These are phyloP conservation scores for Ligdia adustata DNA, from an alignment of 2,888 invertebrate genomes.

Conservation along the genomic window DNA sequence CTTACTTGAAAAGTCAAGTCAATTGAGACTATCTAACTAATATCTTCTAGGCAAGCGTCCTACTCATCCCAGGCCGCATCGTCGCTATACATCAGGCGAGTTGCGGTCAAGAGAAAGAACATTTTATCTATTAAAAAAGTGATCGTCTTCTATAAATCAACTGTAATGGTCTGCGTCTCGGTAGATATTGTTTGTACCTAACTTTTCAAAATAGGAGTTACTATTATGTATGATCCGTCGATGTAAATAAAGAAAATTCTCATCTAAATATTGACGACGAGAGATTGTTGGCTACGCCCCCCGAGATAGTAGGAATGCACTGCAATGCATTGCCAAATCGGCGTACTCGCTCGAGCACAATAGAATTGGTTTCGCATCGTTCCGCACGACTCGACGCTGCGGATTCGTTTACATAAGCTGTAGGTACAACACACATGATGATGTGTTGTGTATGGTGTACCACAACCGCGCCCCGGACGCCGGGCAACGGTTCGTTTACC, in stretches of 20 bases:
- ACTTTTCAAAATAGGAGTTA: too few species aligned
- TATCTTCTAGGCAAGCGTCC: too few species aligned
- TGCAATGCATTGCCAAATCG: slow-evolving; percentile 16
- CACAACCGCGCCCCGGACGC: slow-evolving; percentile 12
- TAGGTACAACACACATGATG: slow-evolving; percentile 20
- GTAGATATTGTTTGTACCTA: too few species aligned
- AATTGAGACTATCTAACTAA: too few species aligned
- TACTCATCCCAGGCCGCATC: too few species aligned
- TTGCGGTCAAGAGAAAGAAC: too few species aligned
- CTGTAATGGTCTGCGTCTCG: too few species aligned
- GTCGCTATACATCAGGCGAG: too few species aligned
- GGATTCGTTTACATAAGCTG: slow-evolving; percentile 26
- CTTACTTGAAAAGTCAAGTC: too few species aligned
- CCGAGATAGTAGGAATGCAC: neutral
- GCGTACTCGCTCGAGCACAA: slow-evolving; percentile 7
- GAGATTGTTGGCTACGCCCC: slow-evolving; percentile 1
- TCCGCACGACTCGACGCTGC: slow-evolving; percentile 12
- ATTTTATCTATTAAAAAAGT: too few species aligned
- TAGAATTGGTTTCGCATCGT: slow-evolving; percentile 12
- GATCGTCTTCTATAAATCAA: too few species aligned
- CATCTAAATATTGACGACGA: neutral
- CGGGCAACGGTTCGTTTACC: slow-evolving; percentile 30
- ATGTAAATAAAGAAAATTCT: slow-evolving; percentile 5
- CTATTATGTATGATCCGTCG: too few species aligned
- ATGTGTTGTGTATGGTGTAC: slow-evolving; percentile 12